These are phyloP conservation scores for Macquaria ambigua DNA, from an alignment of 2,113 vertebrate species.

Conservation along the genomic window DNA sequence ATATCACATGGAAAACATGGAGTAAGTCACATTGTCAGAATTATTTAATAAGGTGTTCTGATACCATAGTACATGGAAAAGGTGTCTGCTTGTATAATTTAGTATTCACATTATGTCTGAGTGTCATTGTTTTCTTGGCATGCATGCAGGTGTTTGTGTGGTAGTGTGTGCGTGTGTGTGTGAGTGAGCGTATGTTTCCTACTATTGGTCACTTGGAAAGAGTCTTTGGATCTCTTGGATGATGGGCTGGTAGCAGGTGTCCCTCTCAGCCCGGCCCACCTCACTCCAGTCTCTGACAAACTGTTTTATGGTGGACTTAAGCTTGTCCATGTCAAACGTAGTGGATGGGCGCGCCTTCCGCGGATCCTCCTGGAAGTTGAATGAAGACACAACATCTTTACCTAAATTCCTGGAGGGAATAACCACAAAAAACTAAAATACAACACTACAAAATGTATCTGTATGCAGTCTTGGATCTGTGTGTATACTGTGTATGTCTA, in stretches of 20 bases:
- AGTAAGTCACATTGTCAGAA: constrained; percentile 41
- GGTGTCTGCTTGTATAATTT: not conserved
- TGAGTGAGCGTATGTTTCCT: constrained; percentile 62
- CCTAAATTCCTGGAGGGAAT: not conserved
- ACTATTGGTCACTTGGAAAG: constrained; percentile 95
- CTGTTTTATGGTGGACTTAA: constrained; percentile 98
- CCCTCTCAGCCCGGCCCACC: constrained; percentile 92
- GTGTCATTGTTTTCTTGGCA: not conserved
- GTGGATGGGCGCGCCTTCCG: constrained; percentile 90
- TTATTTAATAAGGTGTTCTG: not conserved
- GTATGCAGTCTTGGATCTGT: not conserved
- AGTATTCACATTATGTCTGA: constrained; percentile 1
- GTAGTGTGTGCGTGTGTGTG: not conserved
- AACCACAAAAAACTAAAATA: not conserved
- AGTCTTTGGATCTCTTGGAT: constrained; percentile 94
- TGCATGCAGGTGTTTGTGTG: not conserved
- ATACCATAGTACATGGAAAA: constrained; percentile 23
- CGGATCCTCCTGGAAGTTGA: constrained; percentile 69
- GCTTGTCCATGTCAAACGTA: constrained; percentile 99
- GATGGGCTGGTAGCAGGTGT: constrained; percentile 95
- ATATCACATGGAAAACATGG: constrained; percentile 68
- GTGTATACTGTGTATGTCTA: not conserved
- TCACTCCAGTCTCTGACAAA: constrained; percentile 99
- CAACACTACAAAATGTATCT: not conserved
- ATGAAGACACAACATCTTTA: not conserved